Percentiles rank a stretch among this genome's conserved stretches.
phyloP scores from a whole-genome alignment of 2,797 vertebrate genomes.

The Sebastes steindachneri region DNA sequence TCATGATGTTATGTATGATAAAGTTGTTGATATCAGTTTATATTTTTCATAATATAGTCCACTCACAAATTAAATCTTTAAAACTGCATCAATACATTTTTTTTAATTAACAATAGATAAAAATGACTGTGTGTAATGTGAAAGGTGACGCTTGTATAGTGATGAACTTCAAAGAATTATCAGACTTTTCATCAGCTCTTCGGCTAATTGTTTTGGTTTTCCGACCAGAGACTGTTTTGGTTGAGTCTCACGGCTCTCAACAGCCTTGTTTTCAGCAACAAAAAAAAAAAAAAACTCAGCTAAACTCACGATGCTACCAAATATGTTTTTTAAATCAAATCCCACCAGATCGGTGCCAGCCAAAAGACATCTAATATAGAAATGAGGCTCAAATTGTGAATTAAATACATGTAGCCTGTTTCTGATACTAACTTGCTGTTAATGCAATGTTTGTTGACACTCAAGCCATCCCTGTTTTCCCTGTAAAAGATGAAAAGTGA shows the following conservation, averaged over 20 bases:
- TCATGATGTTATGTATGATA: background rate
- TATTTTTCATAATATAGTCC: background rate
- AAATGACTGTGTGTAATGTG: background rate
- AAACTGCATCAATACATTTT: background rate
- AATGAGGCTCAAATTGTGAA: background rate
- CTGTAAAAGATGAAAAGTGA: constrained; percentile 16
- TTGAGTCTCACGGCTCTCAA: too few species aligned
- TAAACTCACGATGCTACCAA: background rate
- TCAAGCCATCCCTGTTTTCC: background rate
- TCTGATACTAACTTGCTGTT: background rate
- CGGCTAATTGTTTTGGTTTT: too few species aligned
- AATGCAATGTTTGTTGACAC: background rate
- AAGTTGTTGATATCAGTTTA: background rate
- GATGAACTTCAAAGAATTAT: too few species aligned
- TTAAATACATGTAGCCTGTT: background rate
- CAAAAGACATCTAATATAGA: background rate
- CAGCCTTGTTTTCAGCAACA: too few species aligned
- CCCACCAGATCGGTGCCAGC: background rate
- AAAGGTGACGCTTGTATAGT: too few species aligned
- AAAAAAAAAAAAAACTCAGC: too few species aligned
- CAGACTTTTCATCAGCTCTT: too few species aligned
- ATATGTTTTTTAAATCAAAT: background rate
- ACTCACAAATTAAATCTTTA: background rate
- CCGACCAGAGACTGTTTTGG: too few species aligned
- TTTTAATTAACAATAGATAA: background rate